Evolutionary conservation across 2,888 invertebrate species (phyloP).

Genomic region (Coecobrya sp.): DNA sequence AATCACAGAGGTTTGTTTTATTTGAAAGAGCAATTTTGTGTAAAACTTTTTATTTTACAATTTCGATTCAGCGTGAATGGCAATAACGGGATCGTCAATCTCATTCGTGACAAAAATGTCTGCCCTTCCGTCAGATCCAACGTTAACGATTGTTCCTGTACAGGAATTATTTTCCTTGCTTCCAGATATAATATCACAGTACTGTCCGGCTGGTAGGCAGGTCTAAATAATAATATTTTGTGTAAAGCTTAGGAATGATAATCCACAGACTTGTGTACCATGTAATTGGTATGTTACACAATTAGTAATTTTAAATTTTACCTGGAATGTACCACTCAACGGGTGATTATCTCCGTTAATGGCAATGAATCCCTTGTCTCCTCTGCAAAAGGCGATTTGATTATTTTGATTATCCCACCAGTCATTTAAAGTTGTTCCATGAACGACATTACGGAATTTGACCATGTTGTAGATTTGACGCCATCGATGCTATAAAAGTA

Average conservation of each 20-base stretch:
- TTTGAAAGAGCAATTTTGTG: too few species aligned
- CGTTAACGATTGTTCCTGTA: conserved; percentile 51
- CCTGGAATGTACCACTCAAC: conserved; percentile 87
- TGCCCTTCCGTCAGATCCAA: conserved; percentile 69
- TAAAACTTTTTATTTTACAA: conserved; percentile 51
- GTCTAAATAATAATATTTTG: conserved; percentile 86
- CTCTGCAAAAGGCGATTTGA: conserved; percentile 88
- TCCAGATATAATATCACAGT: conserved; percentile 89
- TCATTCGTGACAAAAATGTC: conserved; percentile 54
- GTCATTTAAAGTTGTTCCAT: conserved; percentile 87
- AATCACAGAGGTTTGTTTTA: conserved; percentile 5
- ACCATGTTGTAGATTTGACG: conserved; percentile 94
- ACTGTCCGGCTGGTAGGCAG: conserved; percentile 88
- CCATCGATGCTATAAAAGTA: conserved; percentile 91
- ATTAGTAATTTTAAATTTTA: conserved; percentile 65
- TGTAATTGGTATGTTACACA: not conserved
- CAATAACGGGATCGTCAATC: conserved; percentile 72
- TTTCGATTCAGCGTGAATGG: conserved; percentile 70
- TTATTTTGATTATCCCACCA: conserved; percentile 88
- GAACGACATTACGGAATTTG: conserved; percentile 92
- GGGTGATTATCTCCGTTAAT: conserved; percentile 87
- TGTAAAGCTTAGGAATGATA: not conserved
- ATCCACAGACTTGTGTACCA: too few species aligned
- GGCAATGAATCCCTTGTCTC: conserved; percentile 88
- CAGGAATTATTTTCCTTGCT: conserved; percentile 85